Percentiles rank a stretch among this genome's conserved stretches.
Conservation (phyloP, 2,797 vertebrate species). For the Florisuga fusca region DNA sequence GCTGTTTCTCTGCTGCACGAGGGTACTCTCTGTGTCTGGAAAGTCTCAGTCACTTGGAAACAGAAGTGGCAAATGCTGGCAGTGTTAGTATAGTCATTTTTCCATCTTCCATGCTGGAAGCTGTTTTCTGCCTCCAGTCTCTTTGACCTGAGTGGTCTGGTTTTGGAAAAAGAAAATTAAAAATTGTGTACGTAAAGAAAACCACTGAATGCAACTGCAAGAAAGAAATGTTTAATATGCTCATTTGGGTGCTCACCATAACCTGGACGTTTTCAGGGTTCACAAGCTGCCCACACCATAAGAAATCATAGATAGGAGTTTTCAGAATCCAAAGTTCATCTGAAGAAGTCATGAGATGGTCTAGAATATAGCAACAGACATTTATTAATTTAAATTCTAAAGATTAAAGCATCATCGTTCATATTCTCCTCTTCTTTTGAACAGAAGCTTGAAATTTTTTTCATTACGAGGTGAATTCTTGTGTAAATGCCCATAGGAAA, state of each 20-base stretch:
- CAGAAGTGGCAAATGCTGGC: slow-evolving; percentile 34
- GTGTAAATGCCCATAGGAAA: background rate
- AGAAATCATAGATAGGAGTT: background rate
- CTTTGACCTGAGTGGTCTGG: background rate
- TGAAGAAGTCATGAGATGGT: background rate
- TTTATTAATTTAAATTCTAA: background rate
- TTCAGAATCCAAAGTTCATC: background rate
- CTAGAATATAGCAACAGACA: background rate
- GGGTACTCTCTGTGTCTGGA: slow-evolving; percentile 40
- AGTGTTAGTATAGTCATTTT: background rate
- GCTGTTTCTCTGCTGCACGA: background rate
- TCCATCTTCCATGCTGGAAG: background rate
- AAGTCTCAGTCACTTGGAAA: slow-evolving; percentile 50
- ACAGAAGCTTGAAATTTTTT: background rate
- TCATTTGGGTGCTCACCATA: background rate
- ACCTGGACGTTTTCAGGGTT: background rate
- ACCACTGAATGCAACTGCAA: background rate
- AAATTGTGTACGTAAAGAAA: rapidly evolving
- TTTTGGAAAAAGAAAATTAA: background rate
- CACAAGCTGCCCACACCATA: background rate
- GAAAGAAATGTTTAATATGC: background rate
- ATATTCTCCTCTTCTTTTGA: background rate
- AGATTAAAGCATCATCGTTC: background rate
- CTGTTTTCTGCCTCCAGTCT: slow-evolving; percentile 14
- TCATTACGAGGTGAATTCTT: slow-evolving; percentile 6